phyloP scores from a whole-genome alignment of 2,888 invertebrate species.

The Charanyca ferruginea region DNA sequence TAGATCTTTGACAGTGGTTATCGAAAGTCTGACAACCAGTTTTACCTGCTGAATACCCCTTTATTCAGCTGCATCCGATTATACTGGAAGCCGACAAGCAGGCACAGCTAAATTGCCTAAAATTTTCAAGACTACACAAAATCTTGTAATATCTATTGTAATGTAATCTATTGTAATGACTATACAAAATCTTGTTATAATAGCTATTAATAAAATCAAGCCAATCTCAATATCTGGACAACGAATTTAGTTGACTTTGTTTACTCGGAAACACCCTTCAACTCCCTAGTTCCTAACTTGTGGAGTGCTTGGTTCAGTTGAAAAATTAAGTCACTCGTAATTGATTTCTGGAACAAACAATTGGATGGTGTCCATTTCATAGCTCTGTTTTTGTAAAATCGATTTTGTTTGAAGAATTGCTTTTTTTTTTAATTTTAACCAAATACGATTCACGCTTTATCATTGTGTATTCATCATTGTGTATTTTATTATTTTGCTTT shows the following conservation, averaged over 20 bases:
- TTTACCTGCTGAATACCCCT: no score
- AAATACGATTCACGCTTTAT: no score
- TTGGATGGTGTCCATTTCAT: slow-evolving; percentile 15
- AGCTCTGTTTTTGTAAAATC: slow-evolving; percentile 19
- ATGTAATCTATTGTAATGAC: no score
- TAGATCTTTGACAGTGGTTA: no score
- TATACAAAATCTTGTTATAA: not conserved
- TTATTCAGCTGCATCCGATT: no score
- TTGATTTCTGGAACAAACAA: slow-evolving; percentile 31
- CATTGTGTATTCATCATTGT: no score
- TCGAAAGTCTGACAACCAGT: no score
- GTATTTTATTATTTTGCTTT: no score
- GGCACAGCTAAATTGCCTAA: not conserved
- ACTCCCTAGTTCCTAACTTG: slow-evolving; percentile 35
- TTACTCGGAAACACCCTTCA: slow-evolving; percentile 24
- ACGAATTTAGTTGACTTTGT: slow-evolving; percentile 24
- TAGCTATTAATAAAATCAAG: slow-evolving; percentile 5
- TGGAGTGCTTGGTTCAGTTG: slow-evolving; percentile 39
- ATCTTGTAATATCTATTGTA: no score
- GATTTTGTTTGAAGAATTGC: not conserved
- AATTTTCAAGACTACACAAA: not conserved
- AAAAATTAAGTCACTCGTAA: slow-evolving; percentile 26
- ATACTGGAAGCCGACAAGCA: no score
- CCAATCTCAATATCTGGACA: slow-evolving; percentile 20
- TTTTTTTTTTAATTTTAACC: not conserved